Conservation (phyloP, 2,797 vertebrate genomes). For the Uromys caudimaculatus region DNA sequence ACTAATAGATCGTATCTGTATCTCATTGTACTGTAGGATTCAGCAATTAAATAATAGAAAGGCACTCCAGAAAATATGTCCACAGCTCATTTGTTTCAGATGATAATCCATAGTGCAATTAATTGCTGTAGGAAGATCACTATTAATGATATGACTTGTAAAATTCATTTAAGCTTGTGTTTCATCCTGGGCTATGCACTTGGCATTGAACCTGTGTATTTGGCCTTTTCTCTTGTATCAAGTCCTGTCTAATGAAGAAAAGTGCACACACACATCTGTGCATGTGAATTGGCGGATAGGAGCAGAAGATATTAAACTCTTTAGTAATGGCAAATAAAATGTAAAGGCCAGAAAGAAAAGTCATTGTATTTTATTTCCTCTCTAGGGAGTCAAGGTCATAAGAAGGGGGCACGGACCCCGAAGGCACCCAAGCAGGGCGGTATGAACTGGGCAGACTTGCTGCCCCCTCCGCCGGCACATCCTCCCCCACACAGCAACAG, state of each 20-base stretch:
- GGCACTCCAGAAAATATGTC: conserved; percentile 88
- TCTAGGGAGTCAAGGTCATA: conserved; percentile 98
- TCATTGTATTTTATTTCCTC: conserved; percentile 69
- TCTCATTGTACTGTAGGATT: conserved; percentile 93
- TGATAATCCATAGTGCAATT: conserved; percentile 93
- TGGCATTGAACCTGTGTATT: conserved; percentile 82
- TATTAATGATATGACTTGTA: conserved; percentile 85
- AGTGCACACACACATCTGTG: neutral
- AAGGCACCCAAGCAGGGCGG: conserved; percentile 96
- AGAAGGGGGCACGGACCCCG: conserved; percentile 94
- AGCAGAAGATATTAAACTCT: conserved; percentile 47
- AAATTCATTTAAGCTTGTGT: conserved; percentile 85
- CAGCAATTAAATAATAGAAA: conserved; percentile 94
- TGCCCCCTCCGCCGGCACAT: conserved; percentile 96
- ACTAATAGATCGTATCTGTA: conserved; percentile 95
- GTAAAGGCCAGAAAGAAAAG: conserved; percentile 36
- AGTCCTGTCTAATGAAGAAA: conserved; percentile 68
- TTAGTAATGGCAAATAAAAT: neutral
- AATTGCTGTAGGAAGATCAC: conserved; percentile 91
- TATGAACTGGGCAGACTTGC: conserved; percentile 98
- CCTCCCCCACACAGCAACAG: conserved; percentile 93
- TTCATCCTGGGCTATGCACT: conserved; percentile 88
- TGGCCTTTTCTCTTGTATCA: conserved; percentile 28
- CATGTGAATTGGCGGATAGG: neutral
- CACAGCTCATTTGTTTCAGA: conserved; percentile 95